Base-by-base conservation (phyloP, 1,140 invertebrate species). In the Zophobas morio region DNA sequence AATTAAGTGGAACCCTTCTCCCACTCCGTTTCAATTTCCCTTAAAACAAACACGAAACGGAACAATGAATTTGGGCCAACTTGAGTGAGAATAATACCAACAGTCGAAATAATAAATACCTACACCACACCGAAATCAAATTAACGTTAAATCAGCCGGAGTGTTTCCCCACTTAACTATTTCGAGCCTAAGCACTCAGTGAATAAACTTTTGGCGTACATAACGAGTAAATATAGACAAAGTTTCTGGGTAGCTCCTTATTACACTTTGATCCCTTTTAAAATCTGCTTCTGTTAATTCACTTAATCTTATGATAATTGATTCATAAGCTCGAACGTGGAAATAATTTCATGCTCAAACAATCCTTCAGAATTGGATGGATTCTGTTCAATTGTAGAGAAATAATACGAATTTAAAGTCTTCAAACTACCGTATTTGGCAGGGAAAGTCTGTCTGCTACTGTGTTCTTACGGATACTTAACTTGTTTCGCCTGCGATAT, bases 281-380 rank as follows among this genome's bases (percentile, higher is more conserved):
- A 66, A 42, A 42, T 60, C 36, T 8, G 35, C 20, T 20, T 51
- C 49, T 6, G 60, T 42, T 42, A 42, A 42, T 66, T 66, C n/a
- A 20, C 39, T 66, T 66, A 66, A 66, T 66, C 60, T 66, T 66
- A n/a, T 33, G 33, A 66, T 66, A 66, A 66, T 66, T 66, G 60
- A 42, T 42, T 42, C 49, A 20, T 51, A 51, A 51, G 49, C 49
- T 51, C 49, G 2, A 2, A 20, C 49, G 20, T 20, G 49, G n/a
- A 51, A 51, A 51, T 51, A 51, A 51, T 51, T 51, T 51, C n/a
- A 2, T 51, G 20, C 6, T 4, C 49, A 51, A 51, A 51, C 49
- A 51, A 5, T 5, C 3, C 42, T 4, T 46, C 6, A 4, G 6
- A 46, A 8, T 8, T 46, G 42, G 20, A 3, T 51, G 2, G 4